Evolutionary conservation across 1,140 invertebrate genomes (phyloP), one percentile per base, ranked within the genome.

Genomic region (Melitaea cinxia): DNA sequence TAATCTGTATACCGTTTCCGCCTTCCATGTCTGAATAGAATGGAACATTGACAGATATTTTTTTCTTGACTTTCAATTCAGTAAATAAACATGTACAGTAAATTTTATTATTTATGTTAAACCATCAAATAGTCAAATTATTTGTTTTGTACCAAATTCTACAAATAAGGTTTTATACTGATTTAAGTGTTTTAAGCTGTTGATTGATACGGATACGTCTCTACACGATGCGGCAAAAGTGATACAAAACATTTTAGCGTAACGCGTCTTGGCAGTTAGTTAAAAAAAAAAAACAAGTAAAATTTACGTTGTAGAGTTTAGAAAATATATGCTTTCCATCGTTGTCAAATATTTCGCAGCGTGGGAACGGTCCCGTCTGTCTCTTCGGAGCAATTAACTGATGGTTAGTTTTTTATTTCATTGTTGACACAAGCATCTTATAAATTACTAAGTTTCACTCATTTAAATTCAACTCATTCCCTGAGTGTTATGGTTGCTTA

Each of bases 341-440:
- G 58, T 57, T 64, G 49, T 55, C 66, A 62, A 71, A 74, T 69
- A 72, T 66, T 74, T 57, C n/a, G 59, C 47, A 73, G 59, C 76
- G 77, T 78, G 77, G 70, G 77, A 76, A 78, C 62, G 62, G 64
- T 49, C 56, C 37, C n/a, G 23, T 23, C 23, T 45, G 58, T 47
- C 52, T 56, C 73, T 75, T 70, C 70, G 70, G 68, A 45, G 70
- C 65, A 75, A 79, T 79, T 79, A 79, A 77, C 65, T n/a, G 52
- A 45, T 28, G 47, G 33, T 73, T 67, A 58, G 56, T 75, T 79
- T n/a, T n/a, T 77, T 73, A 77, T 77, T 77, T 77, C 63, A 71
- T 77, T 71, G 70, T 72, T 68, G 65, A 72, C 69, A 68, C 70
- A 57, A 57, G 45, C 42, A 57, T 53, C 37, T 35, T 42, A 55